Evolutionary conservation across 2,113 vertebrate genomes (phyloP), one percentile per base, ranked within the genome.

Genomic region (Etheostoma spectabile): DNA sequence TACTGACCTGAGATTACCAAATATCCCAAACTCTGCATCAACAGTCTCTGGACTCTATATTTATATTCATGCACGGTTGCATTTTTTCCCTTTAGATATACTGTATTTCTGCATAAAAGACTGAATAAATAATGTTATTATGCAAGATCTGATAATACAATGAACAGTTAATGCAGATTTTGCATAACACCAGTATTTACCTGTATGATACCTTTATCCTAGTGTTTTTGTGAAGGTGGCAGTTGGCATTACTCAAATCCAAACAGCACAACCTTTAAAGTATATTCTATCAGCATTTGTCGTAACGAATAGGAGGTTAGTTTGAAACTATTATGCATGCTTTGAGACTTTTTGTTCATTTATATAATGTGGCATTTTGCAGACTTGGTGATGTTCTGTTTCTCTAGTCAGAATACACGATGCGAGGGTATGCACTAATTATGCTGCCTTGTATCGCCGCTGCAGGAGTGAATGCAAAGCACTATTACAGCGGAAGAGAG

Each of bases 1-100:
- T 11, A 45, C 68, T 69, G 65, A 80, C 68, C 65, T 59, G 53
- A 80, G 61, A 75, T 52, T 3, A 74, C 51, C 49, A 82, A 38
- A 60, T 42, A 49, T 71, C 51, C 53, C 63, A n/a, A 15, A 66
- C 55, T 74, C n/a, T 48, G 52, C 55, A 52, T 68, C 67, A 33
- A 30, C 30, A 21, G 45, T 19, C 72, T 74, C 27, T 62, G 6
- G 21, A 52, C 22, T 51, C 16, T 69, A 59, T 21, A 65, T 67
- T 64, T 42, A 53, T 42, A 21, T 19, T 66, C 8, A 35, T 64
- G 57, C 21, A 56, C 18, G 16, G 49, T 42, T 30, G 45, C 19
- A 55, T 56, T 11, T 66, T 8, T 73, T 21, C 49, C 15, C 16
- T 30, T 51, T 46, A 15, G 12, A 33, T 13, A 69, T 68, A 27